Evolutionary conservation across 92 coral and sea anemone genomes (phyloP), one percentile per base, ranked within the genome.

Genomic region (Porites cylindrica): DNA sequence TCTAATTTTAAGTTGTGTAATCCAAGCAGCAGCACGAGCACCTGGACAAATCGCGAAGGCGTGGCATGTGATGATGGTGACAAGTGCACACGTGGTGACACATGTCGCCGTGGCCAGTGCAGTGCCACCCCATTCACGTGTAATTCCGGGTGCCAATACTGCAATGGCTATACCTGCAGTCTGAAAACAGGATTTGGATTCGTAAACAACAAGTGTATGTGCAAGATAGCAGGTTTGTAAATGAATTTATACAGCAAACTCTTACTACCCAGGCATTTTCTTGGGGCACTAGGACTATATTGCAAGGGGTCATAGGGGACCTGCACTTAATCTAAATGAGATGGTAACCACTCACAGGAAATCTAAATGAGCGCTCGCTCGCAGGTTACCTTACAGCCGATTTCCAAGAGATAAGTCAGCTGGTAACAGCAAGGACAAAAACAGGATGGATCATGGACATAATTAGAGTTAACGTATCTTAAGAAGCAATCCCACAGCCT

Each of bases 21-120:
- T n/a, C 88, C 94, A 24, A 51, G 81, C 50, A 73, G 63, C 16
- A 96, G 93, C 65, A 79, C 90, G 47, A 86, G 92, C 69, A 75
- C 92, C 7, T 94, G 98, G 98, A 54, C 96, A 8, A 87, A 82
- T 83, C 91, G 90, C 7, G 73, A 94, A 54, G 96, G 94, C 21
- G 86, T 88, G 19, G 75, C 94, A 54, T 96, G 99, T 43, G 88
- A 94, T 82, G 99, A 96, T 32, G 90, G 93, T 1, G 66, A 93
- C 82, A 77, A 59, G 51, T 96, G 99, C 66, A 94, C 99, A n/a
- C 82, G 92, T 47, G 88, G 91, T 51, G 99, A 96, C 78, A 94
- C 88, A 61, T 96, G 99, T 77, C 69, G 18, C 7, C 75, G 82
- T 68, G 98, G 99, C 29, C 95, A 82, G 17, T 96, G 99, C 64